Percentiles rank a stretch among this genome's conserved stretches.
These are phyloP conservation scores for Yponomeuta plumbellus DNA, from an alignment of 2,888 invertebrate species.

Conservation along the genomic window DNA sequence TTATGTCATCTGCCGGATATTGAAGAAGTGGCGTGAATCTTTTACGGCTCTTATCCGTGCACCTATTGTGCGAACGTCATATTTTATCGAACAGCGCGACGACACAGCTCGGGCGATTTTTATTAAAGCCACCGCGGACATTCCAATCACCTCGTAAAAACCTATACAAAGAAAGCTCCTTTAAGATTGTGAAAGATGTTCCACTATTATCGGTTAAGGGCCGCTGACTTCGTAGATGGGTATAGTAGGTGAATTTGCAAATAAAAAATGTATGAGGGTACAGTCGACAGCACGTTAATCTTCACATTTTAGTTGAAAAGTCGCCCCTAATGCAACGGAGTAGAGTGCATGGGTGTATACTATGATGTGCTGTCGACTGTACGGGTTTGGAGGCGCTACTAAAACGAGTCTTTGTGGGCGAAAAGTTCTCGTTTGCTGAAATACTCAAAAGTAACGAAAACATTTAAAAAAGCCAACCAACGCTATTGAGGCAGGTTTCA, in stretches of 20 bases:
- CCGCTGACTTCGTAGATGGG: background rate
- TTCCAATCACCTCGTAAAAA: conserved; percentile 38
- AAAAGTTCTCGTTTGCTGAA: too few relatives aligned
- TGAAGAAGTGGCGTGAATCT: conserved; percentile 43
- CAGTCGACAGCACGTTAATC: too few relatives aligned
- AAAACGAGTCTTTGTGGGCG: too few relatives aligned
- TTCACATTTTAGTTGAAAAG: too few relatives aligned
- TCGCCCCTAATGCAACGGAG: too few relatives aligned
- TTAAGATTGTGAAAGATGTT: conserved; percentile 5
- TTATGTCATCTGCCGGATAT: conserved; percentile 31
- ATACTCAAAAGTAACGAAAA: too few relatives aligned
- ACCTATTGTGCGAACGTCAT: conserved; percentile 37
- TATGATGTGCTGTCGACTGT: too few relatives aligned
- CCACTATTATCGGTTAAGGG: background rate
- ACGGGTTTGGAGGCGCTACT: too few relatives aligned
- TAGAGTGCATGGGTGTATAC: too few relatives aligned
- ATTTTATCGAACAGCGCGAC: conserved; percentile 35
- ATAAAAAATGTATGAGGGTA: background rate
- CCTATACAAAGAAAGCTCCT: conserved; percentile 10
- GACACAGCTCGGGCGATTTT: conserved; percentile 31
- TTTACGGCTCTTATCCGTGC: conserved; percentile 37
- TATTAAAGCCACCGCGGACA: conserved; percentile 35
- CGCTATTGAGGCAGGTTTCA: background rate
- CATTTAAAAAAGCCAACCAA: too few relatives aligned
- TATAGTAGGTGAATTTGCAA: background rate